Evolutionary conservation across 2,888 invertebrate species (phyloP).

Genomic region (Cryptocephalus primarius): DNA sequence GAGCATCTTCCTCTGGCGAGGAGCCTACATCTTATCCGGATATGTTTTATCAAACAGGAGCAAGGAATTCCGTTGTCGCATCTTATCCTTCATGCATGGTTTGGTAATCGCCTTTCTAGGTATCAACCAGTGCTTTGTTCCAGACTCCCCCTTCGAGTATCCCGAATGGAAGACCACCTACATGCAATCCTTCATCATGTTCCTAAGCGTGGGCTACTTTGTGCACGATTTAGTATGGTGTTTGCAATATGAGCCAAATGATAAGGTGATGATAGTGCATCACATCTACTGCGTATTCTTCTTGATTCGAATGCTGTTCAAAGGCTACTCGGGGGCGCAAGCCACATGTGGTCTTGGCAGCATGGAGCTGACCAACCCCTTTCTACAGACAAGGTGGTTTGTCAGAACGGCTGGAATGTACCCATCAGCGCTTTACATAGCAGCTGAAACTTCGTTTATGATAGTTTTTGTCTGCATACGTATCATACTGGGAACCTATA

Average conservation of each 20-base stretch:
- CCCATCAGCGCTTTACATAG: slow-evolving; percentile 34
- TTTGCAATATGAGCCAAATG: slow-evolving; percentile 11
- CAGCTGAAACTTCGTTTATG: slow-evolving; percentile 43
- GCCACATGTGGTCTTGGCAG: slow-evolving; percentile 45
- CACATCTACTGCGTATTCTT: slow-evolving; percentile 43
- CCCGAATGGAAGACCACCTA: slow-evolving; percentile 24
- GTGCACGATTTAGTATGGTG: slow-evolving; percentile 48
- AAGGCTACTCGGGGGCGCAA: slow-evolving; percentile 40
- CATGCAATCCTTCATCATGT: slow-evolving; percentile 35
- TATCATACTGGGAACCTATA: slow-evolving; percentile 42
- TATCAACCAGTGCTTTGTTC: slow-evolving; percentile 28
- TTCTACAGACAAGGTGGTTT: slow-evolving; percentile 53
- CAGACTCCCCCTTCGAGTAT: slow-evolving; percentile 26
- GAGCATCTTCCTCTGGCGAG: slow-evolving; percentile 20
- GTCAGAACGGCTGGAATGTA: slow-evolving; percentile 42
- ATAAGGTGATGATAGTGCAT: slow-evolving; percentile 43
- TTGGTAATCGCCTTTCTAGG: slow-evolving; percentile 23
- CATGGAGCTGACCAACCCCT: slow-evolving; percentile 52
- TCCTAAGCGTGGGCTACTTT: slow-evolving; percentile 52
- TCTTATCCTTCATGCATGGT: slow-evolving; percentile 28
- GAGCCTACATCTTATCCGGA: slow-evolving; percentile 15
- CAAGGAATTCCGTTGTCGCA: slow-evolving; percentile 25
- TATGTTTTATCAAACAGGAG: slow-evolving; percentile 14
- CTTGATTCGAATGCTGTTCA: slow-evolving; percentile 42
- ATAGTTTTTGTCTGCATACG: slow-evolving; percentile 40